phyloP scores from a whole-genome alignment of 2,113 vertebrate species.

The Silurus meridionalis region DNA sequence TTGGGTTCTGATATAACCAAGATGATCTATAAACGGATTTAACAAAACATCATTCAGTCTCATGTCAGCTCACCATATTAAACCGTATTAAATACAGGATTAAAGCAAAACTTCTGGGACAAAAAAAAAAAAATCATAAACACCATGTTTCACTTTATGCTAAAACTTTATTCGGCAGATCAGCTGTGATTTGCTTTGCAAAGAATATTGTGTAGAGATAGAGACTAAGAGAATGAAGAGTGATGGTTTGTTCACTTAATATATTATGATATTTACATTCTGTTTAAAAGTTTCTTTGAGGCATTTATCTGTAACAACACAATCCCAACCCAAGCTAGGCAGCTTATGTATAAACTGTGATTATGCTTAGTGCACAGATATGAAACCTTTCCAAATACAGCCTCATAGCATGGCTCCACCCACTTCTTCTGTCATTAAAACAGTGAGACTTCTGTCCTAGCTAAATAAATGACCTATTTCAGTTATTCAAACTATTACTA shows the following conservation, averaged over 20 bases:
- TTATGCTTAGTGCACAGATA: too few relatives aligned
- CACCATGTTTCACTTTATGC: not conserved
- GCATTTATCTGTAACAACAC: not conserved
- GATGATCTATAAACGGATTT: not conserved
- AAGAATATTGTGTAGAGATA: not conserved
- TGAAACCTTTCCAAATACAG: too few relatives aligned
- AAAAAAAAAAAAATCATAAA: not conserved
- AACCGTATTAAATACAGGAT: not conserved
- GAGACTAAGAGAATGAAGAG: not conserved
- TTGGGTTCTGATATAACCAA: not conserved
- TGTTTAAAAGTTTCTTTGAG: not conserved
- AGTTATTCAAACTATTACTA: too few relatives aligned
- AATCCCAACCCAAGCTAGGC: not conserved
- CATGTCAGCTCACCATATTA: not conserved
- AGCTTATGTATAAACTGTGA: not conserved
- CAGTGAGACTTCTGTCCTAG: too few relatives aligned
- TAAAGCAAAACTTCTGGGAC: not conserved
- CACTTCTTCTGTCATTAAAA: too few relatives aligned
- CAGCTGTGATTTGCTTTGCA: not conserved
- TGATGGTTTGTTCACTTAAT: not conserved
- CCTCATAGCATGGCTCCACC: too few relatives aligned
- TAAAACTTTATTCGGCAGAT: not conserved
- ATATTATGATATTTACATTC: not conserved
- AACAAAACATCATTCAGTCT: slow-evolving; percentile 14
- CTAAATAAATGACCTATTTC: too few relatives aligned